A percentile compares a stretch with the other conserved stretches of the same genome.
phyloP scores from a whole-genome alignment of 35 echinoderm and acorn worm species.

The Apostichopus japonicus region DNA sequence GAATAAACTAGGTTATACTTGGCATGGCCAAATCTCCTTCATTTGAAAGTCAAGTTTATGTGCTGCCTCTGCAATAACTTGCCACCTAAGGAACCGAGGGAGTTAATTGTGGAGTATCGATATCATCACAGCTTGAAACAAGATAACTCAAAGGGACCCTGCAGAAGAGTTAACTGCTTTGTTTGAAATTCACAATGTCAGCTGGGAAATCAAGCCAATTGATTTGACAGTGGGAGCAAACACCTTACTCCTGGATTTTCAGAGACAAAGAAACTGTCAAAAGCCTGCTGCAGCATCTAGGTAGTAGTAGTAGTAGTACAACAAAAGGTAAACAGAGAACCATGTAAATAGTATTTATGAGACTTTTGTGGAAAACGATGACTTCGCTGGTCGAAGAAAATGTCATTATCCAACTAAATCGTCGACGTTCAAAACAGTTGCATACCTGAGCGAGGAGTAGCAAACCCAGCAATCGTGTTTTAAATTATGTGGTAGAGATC shows the following conservation, averaged over 20 bases:
- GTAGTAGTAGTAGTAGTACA: too few species aligned
- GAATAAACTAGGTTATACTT: neutral
- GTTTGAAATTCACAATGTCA: neutral
- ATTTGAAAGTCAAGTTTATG: constrained; percentile 17
- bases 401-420: too few species aligned
- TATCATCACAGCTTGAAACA: constrained; percentile 49
- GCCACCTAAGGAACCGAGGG: constrained; percentile 40
- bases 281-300: too few species aligned
- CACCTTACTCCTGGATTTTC: neutral
- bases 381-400: too few species aligned
- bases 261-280: neutral
- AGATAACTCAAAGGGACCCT: constrained; percentile 43
- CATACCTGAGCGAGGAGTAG: too few species aligned
- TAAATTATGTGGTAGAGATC: too few species aligned
- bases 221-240: constrained; percentile 2
- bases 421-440: too few species aligned
- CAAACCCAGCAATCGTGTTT: too few species aligned
- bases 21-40: neutral
- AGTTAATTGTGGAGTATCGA: constrained; percentile 36
- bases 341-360: too few species aligned
- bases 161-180: neutral
- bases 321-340: too few species aligned
- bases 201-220: constrained; percentile 46
- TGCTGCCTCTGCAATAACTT: constrained; percentile 25
- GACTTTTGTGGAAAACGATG: too few species aligned